Evolutionary conservation across 37 sponge, comb jelly and placozoan genomes (phyloP).

Genomic region (Geodia barretti): DNA sequence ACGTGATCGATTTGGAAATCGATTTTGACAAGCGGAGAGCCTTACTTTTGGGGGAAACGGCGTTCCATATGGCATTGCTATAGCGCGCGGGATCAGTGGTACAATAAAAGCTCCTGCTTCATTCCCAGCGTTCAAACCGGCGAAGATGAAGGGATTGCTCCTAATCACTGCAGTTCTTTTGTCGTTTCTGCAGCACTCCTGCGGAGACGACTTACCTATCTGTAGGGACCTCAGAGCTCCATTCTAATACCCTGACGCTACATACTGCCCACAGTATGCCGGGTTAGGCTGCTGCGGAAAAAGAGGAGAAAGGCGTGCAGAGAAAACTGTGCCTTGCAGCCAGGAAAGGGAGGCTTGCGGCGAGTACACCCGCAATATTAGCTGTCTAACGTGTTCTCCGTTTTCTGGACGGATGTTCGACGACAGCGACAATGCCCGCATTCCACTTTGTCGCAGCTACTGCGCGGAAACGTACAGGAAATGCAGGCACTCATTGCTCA

Average conservation of each 20-base stretch:
- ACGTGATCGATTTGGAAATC: too few species aligned
- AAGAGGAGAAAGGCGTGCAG: neutral
- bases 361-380: neutral
- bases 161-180: too few species aligned
- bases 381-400: neutral
- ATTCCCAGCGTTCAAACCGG: too few species aligned
- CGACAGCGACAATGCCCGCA: neutral
- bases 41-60: too few species aligned
- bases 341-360: neutral
- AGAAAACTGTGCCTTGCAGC: neutral
- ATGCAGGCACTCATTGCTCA: neutral
- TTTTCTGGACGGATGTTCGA: neutral
- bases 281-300: neutral
- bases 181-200: too few species aligned
- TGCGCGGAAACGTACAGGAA: neutral
- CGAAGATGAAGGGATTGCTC: too few species aligned
- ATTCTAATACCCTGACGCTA: neutral
- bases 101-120: too few species aligned
- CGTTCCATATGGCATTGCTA: too few species aligned
- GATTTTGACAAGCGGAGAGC: too few species aligned
- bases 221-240: neutral
- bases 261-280: neutral
- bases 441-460: neutral
- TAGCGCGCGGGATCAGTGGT: too few species aligned
- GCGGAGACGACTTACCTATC: too few species aligned